Evolutionary conservation across 1,140 invertebrate genomes (phyloP).

Genomic region (Galleria mellonella): DNA sequence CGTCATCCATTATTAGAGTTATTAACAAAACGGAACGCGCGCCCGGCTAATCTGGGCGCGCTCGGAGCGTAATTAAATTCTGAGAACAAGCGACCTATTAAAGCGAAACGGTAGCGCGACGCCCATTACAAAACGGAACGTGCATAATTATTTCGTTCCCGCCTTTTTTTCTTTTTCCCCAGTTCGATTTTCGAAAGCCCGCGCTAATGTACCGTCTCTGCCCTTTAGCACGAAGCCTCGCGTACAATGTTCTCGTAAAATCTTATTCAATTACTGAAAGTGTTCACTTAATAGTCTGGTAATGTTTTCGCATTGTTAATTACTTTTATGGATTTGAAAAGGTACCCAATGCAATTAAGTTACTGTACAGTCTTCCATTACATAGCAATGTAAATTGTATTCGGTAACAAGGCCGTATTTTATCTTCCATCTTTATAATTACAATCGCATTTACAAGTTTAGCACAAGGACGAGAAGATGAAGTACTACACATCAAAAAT

Average conservation of each 20-base stretch:
- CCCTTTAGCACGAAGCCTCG: constrained; percentile 52
- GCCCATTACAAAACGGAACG: constrained; percentile 68
- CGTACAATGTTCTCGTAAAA: constrained; percentile 72
- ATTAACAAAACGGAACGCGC: constrained; percentile 67
- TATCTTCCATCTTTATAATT: no score
- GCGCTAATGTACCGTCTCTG: constrained; percentile 62
- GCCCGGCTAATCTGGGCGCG: constrained; percentile 54
- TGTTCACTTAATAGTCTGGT: constrained; percentile 46
- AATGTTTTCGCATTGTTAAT: constrained; percentile 42
- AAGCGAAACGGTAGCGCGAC: constrained; percentile 68
- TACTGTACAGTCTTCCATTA: no score
- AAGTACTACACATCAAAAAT: no score
- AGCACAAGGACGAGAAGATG: no score
- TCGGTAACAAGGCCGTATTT: no score
- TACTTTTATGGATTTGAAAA: constrained; percentile 21
- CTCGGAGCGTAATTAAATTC: constrained; percentile 66
- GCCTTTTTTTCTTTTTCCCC: constrained; percentile 56
- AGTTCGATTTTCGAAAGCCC: constrained; percentile 60
- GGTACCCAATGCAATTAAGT: no score
- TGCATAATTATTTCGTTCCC: constrained; percentile 73
- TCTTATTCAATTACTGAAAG: constrained; percentile 56
- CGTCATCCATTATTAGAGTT: constrained; percentile 63
- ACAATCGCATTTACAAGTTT: no score
- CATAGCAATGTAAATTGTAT: no score
- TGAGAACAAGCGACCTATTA: constrained; percentile 68